phyloP scores from a whole-genome alignment of 2,888 invertebrate species.

The Harmothoe impar region DNA sequence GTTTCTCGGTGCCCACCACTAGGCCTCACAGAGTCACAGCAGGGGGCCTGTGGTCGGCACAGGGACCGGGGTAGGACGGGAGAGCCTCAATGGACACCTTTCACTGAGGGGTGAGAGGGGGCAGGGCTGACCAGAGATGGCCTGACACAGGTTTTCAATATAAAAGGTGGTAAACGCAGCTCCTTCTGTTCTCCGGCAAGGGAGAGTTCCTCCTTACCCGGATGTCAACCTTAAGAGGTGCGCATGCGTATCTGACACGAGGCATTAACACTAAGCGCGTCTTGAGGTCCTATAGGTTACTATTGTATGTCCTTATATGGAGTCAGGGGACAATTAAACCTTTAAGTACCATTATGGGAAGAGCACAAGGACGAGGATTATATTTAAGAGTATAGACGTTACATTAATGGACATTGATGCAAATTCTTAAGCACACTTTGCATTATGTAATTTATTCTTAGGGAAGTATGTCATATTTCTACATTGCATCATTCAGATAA shows the following conservation, averaged over 20 bases:
- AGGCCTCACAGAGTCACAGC: not conserved
- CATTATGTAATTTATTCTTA: no score
- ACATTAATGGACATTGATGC: no score
- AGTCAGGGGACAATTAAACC: not conserved
- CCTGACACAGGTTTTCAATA: not conserved
- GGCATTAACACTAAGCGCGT: not conserved
- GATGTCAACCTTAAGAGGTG: slow-evolving; percentile 15
- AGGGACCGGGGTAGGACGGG: not conserved
- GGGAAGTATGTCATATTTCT: no score
- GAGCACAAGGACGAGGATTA: no score
- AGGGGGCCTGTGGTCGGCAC: slow-evolving; percentile 6
- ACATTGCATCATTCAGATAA: no score
- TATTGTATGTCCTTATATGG: not conserved
- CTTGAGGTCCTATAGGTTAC: no score
- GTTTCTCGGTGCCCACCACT: slow-evolving; percentile 26
- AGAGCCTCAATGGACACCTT: not conserved
- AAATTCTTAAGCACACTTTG: no score
- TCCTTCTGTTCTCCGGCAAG: not conserved
- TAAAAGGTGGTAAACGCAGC: slow-evolving; percentile 13
- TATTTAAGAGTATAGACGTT: no score
- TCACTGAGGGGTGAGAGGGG: not conserved
- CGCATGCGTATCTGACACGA: slow-evolving; percentile 29
- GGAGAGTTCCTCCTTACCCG: not conserved
- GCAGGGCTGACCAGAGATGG: not conserved
- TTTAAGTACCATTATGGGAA: no score